phyloP scores from a whole-genome alignment of 53 echinoderm and acorn worm genomes.

The Antedon mediterranea region DNA sequence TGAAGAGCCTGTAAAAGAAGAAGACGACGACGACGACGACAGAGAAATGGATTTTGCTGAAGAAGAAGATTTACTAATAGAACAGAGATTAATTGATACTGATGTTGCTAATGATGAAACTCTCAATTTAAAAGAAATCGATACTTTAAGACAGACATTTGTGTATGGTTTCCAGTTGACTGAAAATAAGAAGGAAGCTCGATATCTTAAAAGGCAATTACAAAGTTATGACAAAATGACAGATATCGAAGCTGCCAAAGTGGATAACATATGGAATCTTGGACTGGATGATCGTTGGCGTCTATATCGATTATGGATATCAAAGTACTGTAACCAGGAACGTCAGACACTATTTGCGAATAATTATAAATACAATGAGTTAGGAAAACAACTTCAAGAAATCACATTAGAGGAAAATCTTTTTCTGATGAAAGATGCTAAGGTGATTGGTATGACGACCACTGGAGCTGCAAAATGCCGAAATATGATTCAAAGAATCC shows the following conservation, averaged over 20 bases:
- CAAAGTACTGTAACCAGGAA: conserved; percentile 15
- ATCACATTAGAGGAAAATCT: conserved; percentile 45
- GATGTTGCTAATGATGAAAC: conserved; percentile 10
- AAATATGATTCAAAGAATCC: conserved; percentile 26
- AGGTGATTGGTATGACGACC: conserved; percentile 44
- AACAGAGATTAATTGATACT: conserved; percentile 36
- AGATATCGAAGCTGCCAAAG: conserved; percentile 13
- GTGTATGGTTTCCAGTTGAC: conserved; percentile 36
- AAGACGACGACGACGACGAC: conserved; percentile 18
- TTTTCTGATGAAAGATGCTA: conserved; percentile 13
- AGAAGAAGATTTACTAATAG: conserved; percentile 35
- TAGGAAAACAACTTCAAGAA: conserved; percentile 29
- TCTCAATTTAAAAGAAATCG: not conserved
- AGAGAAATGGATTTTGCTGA: conserved; percentile 39
- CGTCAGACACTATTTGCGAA: conserved; percentile 13
- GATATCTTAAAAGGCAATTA: conserved; percentile 30
- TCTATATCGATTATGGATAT: conserved; percentile 67
- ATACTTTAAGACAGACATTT: not conserved
- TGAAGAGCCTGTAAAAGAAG: not conserved
- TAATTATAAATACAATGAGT: conserved; percentile 33
- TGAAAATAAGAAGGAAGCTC: conserved; percentile 15
- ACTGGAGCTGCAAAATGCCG: conserved; percentile 35
- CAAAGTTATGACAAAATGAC: conserved; percentile 38
- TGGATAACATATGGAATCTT: conserved; percentile 49
- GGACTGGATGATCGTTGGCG: conserved; percentile 37